Base-by-base conservation (phyloP, 53 echinoderm and acorn worm species). In the Pentamera pediparva region DNA sequence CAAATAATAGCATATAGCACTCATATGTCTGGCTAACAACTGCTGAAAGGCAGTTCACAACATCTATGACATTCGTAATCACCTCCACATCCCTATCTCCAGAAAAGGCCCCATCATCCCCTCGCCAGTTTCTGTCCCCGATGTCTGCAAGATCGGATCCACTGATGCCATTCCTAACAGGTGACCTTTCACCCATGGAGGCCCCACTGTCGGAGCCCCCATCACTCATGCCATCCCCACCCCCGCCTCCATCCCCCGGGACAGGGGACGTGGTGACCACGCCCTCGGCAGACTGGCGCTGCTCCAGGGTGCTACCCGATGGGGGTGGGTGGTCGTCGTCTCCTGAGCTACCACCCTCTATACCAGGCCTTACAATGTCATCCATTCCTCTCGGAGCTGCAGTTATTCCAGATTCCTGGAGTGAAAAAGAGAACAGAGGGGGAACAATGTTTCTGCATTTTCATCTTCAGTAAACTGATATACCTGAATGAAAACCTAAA, bases 181-280 rank as follows among this genome's bases (percentile, higher is more conserved):
- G 67, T 41, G 67, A 67, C 30, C 67, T 67, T 43, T 67, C 67
- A 38, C 67, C 67, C 25, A 67, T 41, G 9, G 67, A 67, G 39
- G 67, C 29, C 7, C 67, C 67, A 29, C 67, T 67, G 32, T 72
- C 73, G 2, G 73, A 52, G 5, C 89, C 93, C 5, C 87, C 86
- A 78, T 93, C 96, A 78, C 96, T 96, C 90, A 90, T 96, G 11
- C 96, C 96, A 75, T 96, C 96, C 2, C 96, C 96, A 26, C 90
- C 95, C 12, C 95, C 95, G 20, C 95, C 95, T 5, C 95, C 95
- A 45, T 94, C 95, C 35, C 95, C 95, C 21, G 86, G 95, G 50
- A 87, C 85, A 34, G 85, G 84, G 27, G 85, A 79, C 51, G 56
- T 48, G 10, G 85, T 79, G 71, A 90, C 95, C 26, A 90, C 95